phyloP scores from a whole-genome alignment of 2,113 vertebrate genomes.

The Thomomys bottae region DNA sequence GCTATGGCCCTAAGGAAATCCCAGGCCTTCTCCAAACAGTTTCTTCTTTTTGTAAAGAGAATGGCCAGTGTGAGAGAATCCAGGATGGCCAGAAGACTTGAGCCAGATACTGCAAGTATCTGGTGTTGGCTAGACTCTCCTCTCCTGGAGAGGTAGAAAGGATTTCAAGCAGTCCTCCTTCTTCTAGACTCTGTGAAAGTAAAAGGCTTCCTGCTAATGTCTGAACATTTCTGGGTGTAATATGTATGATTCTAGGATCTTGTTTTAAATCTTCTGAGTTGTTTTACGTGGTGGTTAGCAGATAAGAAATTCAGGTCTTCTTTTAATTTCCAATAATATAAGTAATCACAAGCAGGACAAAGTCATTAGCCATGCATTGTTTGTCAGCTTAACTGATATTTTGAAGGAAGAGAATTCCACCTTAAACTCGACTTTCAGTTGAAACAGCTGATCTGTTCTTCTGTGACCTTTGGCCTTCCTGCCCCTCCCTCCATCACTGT shows the following conservation, averaged over 20 bases:
- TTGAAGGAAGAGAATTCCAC: not conserved
- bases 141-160: conserved; percentile 1
- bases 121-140: not conserved
- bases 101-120: not conserved
- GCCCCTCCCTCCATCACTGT: not conserved
- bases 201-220: not conserved
- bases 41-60: conserved; percentile 20
- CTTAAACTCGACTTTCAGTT: not conserved
- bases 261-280: not conserved
- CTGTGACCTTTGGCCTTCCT: not conserved
- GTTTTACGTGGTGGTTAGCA: not conserved
- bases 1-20: not conserved
- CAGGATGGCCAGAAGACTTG: not conserved
- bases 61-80: not conserved
- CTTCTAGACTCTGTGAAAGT: not conserved
- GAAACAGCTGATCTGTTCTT: not conserved
- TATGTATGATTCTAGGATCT: not conserved
- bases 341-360: not conserved
- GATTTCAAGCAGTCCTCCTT: not conserved
- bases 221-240: not conserved
- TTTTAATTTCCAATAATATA: not conserved
- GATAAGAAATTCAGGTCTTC: not conserved
- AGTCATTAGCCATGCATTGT: not conserved
- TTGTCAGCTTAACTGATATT: not conserved
- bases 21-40: not conserved